Evolutionary conservation across 2,888 invertebrate species (phyloP).

Genomic region (Calameuta pallipes): DNA sequence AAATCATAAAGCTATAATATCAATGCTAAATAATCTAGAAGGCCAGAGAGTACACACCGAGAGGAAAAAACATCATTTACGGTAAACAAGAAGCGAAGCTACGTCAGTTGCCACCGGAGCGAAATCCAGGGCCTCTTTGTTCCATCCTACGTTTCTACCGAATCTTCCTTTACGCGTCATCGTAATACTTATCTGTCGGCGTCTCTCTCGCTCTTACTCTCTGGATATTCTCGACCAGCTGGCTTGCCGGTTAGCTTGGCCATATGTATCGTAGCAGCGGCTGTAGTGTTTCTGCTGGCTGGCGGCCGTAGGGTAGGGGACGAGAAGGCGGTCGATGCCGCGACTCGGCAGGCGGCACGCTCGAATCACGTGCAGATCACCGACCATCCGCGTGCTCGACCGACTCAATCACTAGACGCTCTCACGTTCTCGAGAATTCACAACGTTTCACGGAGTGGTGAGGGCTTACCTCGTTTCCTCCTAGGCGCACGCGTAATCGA

Average conservation of each 20-base stretch:
- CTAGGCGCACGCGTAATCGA: constrained; percentile 1
- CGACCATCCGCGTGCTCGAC: constrained; percentile 60
- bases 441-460: not conserved
- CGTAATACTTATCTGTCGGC: not conserved
- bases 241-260: not conserved
- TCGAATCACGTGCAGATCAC: constrained; percentile 64
- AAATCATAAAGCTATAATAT: not conserved
- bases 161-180: not conserved
- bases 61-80: not conserved
- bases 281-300: not conserved
- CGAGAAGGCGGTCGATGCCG: constrained; percentile 60
- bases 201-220: not conserved
- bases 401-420: constrained; percentile 33
- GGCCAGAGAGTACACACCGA: not conserved
- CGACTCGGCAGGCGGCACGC: constrained; percentile 45
- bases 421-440: constrained; percentile 19
- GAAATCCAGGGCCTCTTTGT: not conserved
- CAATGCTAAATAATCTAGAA: not conserved
- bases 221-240: not conserved
- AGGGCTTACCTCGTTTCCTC: constrained; percentile 2
- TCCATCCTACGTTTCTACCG: not conserved
- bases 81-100: not conserved
- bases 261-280: not conserved
- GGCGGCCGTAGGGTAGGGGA: constrained; percentile 12
- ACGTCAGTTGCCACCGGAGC: not conserved